Base-by-base conservation (phyloP, 2,888 invertebrate genomes). In the Auanema sp. region DNA sequence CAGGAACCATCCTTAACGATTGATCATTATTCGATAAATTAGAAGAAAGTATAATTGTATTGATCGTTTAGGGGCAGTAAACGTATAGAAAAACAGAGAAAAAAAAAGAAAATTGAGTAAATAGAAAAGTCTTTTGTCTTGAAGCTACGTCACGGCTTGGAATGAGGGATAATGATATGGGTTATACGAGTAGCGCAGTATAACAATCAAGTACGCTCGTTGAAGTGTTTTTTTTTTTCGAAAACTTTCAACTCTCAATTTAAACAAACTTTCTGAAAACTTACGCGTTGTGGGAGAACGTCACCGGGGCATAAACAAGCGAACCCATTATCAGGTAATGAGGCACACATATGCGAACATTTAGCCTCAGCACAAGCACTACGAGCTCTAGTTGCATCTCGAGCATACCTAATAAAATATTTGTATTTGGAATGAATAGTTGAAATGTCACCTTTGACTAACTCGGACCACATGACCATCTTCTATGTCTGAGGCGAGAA, bases 311-410 rank as follows among this genome's bases (percentile, higher is more conserved):
- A 97, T 12, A 91, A 89, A 85, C 97, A 97, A 64, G 91, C 89
- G 77, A 90, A 89, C 0, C 93, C 72, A 21, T 84, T 93, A 50
- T 89, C 90, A 0, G 96, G 96, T 68, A 93, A 90, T 12, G 91
- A 87, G 51, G 97, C 89, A 85, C 97, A 97, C 69, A 97, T 87
- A 87, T 97, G 97, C 56, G 93, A 91, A 86, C 97, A 97, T 21
- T 89, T 88, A 57, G 89, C 88, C 65, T 88, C 88, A 33, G 86
- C 85, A 85, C 93, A 92, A 25, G 83, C 65, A 23, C 65, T 65
- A 10, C 63, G 66, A n/a, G 64, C 49, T 16, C 72, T 52, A 11
- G 69, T 66, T 1, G 71, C 64, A 60, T 76, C 76, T 56, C 72
- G 64, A 12, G 73, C 70, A 52, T 54, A 73, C 42, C 63, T 47